Conservation (phyloP, 2,113 vertebrate genomes). For the Centropus unirufus region DNA sequence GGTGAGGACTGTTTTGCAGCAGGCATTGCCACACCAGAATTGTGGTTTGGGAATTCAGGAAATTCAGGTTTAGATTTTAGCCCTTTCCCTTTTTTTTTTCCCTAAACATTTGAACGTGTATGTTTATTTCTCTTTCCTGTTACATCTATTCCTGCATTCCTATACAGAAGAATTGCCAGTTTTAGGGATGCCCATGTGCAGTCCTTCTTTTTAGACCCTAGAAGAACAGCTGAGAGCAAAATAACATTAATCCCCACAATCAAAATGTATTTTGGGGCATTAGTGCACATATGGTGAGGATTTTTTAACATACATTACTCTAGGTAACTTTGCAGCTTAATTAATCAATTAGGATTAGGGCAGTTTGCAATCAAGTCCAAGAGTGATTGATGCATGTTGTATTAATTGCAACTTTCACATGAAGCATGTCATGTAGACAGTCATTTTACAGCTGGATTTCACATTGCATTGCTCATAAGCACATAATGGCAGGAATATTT, state of each 20-base stretch:
- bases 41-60: background rate
- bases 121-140: background rate
- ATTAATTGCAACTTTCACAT: slow-evolving; percentile 61
- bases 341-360: slow-evolving; percentile 65
- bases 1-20: background rate
- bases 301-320: slow-evolving; percentile 38
- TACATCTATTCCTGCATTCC: background rate
- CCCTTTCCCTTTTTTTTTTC: background rate
- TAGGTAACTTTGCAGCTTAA: slow-evolving; percentile 49
- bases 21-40: background rate
- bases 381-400: slow-evolving; percentile 58
- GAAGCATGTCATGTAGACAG: slow-evolving; percentile 49
- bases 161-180: background rate
- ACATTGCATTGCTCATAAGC: slow-evolving; percentile 51
- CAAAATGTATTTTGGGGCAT: slow-evolving; percentile 46
- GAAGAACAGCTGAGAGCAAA: background rate
- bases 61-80: background rate
- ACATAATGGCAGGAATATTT: slow-evolving; percentile 55
- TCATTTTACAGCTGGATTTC: slow-evolving; percentile 64
- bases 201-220: background rate
- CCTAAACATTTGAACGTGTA: background rate
- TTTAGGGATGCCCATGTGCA: background rate
- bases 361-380: slow-evolving; percentile 62
- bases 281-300: slow-evolving; percentile 10
- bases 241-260: background rate